A percentile compares a stretch with the other conserved stretches of the same genome.
Conservation (phyloP, 2,113 vertebrate genomes). For the Aptenodytes patagonicus region DNA sequence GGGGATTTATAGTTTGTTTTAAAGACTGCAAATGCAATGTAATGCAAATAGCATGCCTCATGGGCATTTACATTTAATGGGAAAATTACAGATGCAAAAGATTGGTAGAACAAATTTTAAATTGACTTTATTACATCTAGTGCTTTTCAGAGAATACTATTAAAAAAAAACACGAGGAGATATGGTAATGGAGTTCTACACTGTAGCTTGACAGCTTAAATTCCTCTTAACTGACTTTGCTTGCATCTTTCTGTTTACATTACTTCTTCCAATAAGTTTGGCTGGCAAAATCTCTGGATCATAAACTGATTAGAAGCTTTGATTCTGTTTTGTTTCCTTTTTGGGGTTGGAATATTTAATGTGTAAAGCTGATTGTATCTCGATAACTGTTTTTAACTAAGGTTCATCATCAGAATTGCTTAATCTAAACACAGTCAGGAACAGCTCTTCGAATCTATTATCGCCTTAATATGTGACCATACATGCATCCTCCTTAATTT, state of each 20-base stretch:
- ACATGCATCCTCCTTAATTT: slow-evolving; percentile 16
- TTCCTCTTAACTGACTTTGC: slow-evolving; percentile 68
- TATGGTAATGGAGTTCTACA: slow-evolving; percentile 75
- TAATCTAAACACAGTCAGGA: slow-evolving; percentile 13
- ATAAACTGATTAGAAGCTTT: slow-evolving; percentile 61
- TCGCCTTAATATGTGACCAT: slow-evolving; percentile 5
- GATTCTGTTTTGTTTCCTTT: slow-evolving; percentile 59
- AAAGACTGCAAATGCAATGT: slow-evolving; percentile 90
- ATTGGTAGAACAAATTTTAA: slow-evolving; percentile 89
- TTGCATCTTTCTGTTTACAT: slow-evolving; percentile 58
- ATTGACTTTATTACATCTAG: slow-evolving; percentile 87
- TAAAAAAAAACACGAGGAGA: slow-evolving; percentile 69
- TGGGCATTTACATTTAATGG: slow-evolving; percentile 89
- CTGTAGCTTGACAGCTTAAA: slow-evolving; percentile 70
- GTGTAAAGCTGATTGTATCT: slow-evolving; percentile 14
- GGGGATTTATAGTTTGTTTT: slow-evolving; percentile 89
- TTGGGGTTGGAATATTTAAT: slow-evolving; percentile 30
- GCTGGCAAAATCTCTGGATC: slow-evolving; percentile 43
- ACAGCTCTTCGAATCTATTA: slow-evolving; percentile 23
- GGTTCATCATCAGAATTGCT: slow-evolving; percentile 24
- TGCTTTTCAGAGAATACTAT: slow-evolving; percentile 81
- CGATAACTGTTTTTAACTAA: slow-evolving; percentile 31
- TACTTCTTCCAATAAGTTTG: slow-evolving; percentile 61
- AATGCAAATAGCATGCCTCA: slow-evolving; percentile 88
- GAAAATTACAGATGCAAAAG: slow-evolving; percentile 89